Conservation (phyloP, 2,113 vertebrate genomes). For the Dascyllus trimaculatus region DNA sequence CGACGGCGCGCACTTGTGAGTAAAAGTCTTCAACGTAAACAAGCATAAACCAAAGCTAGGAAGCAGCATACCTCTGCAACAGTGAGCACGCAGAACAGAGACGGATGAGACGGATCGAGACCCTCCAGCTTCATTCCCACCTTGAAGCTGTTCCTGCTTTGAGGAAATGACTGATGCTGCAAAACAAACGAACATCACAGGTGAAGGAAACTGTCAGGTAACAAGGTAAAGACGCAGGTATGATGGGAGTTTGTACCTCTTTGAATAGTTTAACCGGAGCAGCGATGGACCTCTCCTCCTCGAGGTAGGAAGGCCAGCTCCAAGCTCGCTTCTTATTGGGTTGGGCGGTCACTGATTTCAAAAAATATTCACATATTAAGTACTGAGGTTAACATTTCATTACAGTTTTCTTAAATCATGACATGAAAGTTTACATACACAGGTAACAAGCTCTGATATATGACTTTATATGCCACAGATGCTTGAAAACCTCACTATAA, state of each 20-base stretch:
- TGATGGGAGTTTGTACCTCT: slow-evolving; percentile 85
- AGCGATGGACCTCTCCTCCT: slow-evolving; percentile 92
- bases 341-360: slow-evolving; percentile 78
- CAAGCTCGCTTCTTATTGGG: slow-evolving; percentile 92
- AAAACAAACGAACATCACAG: slow-evolving; percentile 34
- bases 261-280: slow-evolving; percentile 96
- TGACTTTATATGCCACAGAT: no score
- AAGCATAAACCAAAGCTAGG: not conserved
- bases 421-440: no score
- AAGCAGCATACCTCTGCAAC: slow-evolving; percentile 89
- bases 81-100: slow-evolving; percentile 94
- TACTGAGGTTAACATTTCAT: not conserved
- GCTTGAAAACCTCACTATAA: no score
- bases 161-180: slow-evolving; percentile 95
- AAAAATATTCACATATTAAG: not conserved
- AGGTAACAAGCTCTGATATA: no score
- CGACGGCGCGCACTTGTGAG: not conserved
- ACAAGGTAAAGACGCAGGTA: not conserved
- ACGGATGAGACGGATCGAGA: slow-evolving; percentile 94
- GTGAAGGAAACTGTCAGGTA: not conserved
- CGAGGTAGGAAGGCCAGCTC: slow-evolving; percentile 96
- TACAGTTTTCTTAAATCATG: no score
- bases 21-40: not conserved
- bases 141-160: slow-evolving; percentile 97
- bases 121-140: slow-evolving; percentile 98